Evolutionary conservation across 2,113 vertebrate genomes (phyloP).

Genomic region (Rostratula benghalensis): DNA sequence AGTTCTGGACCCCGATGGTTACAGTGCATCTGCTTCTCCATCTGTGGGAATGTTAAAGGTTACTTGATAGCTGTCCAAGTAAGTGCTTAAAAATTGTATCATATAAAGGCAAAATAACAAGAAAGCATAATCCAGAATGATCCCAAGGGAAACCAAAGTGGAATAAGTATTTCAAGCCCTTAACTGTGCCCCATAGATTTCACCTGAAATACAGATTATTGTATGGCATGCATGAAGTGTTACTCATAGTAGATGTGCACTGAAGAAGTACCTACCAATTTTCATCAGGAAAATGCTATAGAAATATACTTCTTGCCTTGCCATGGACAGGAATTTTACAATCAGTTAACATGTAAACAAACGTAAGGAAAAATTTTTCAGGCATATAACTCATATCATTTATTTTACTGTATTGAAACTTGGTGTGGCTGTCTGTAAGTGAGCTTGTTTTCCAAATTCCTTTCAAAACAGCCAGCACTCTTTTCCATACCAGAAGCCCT

Average conservation of each 20-base stretch:
- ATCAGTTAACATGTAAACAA: background rate
- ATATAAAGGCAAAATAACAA: background rate
- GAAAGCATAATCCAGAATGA: background rate
- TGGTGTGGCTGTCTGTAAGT: background rate
- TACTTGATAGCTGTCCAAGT: constrained; percentile 36
- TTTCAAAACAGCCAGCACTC: background rate
- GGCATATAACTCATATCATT: background rate
- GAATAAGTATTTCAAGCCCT: background rate
- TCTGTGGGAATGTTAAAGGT: constrained; percentile 45
- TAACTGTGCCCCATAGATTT: background rate
- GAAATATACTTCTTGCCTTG: background rate
- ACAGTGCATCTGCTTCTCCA: constrained; percentile 11
- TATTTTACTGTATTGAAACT: background rate
- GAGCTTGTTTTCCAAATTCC: background rate
- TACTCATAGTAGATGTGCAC: background rate
- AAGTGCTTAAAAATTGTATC: background rate
- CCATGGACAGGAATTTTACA: background rate
- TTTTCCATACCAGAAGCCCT: background rate
- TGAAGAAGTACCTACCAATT: background rate
- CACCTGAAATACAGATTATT: background rate
- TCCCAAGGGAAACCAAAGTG: background rate
- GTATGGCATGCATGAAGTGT: background rate
- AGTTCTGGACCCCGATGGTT: constrained; percentile 35
- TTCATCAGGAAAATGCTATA: background rate
- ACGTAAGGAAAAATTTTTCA: background rate